Base-by-base conservation (phyloP, 2,113 vertebrate species). In the Jacana jacana region DNA sequence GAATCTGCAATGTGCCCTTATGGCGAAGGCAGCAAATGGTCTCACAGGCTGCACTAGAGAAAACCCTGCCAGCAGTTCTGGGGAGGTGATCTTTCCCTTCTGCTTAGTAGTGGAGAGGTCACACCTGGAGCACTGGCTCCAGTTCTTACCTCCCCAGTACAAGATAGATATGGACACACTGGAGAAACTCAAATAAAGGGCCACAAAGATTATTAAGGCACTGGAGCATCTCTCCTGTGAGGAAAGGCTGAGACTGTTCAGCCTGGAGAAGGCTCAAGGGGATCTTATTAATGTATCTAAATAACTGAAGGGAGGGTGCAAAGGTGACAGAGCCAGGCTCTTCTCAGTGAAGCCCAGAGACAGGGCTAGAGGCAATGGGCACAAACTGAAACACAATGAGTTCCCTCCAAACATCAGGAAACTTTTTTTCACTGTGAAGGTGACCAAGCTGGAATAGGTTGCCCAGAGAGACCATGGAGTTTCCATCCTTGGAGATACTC, bases 21-120 rank as follows among this genome's bases (percentile, higher is more conserved):
- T 51, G 22, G 10, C 48, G 77, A 84, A 57, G 51, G 2, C 0
- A 6, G 35, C 0, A 0, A 58, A 70, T 31, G 7, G 20, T 49
- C 8, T 42, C 25, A 49, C 4, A 2, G 35, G 40, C 35, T 78
- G 40, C 66, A 61, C 20, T 20, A 51, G 12, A 20, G 44, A 58
- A 79, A 58, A 19, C 24, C 11, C 16, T 85, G 81, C 35, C 42
- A 42, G 40, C 39, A 64, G 20, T 31, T 33, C 42, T 42, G 73
- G 13, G 35, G 25, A 66, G 22, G 14, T 66, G 60, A 58, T 42
- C 49, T 57, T 80, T 80, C 70, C 23, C 24, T 44, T 58, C 37
- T 68, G 22, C 33, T 75, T 37, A 33, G 49, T 9, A 55, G n/a
- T 48, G 66, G 33, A 57, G 49, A 61, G 57, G 58, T 13, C 35